Evolutionary conservation across 2,888 invertebrate genomes (phyloP).

Genomic region (Orchesellides sinensis): DNA sequence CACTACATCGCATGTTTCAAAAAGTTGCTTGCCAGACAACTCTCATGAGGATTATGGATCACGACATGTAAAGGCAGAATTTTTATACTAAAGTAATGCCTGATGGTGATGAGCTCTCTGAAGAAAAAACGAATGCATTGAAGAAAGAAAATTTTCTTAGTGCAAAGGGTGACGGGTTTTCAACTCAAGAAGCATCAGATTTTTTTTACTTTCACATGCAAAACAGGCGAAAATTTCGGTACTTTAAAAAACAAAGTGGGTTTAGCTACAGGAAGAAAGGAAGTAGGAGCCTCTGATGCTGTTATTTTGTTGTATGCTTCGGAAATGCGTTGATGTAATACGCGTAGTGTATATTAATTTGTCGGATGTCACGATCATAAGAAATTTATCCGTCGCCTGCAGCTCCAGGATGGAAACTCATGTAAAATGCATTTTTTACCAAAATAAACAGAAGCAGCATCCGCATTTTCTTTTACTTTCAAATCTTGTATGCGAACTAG

Average conservation of each 20-base stretch:
- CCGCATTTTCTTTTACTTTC: too few relatives aligned
- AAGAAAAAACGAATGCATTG: too few relatives aligned
- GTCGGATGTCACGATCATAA: slow-evolving; percentile 42
- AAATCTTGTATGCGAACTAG: too few relatives aligned
- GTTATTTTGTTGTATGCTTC: slow-evolving; percentile 3
- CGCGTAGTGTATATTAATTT: slow-evolving; percentile 42
- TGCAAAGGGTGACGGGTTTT: too few relatives aligned
- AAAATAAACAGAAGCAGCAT: neutral
- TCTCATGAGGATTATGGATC: slow-evolving; percentile 43
- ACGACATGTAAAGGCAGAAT: slow-evolving; percentile 38
- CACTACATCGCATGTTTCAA: neutral
- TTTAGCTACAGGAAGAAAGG: too few relatives aligned
- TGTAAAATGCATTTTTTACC: slow-evolving; percentile 7
- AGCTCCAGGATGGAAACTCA: slow-evolving; percentile 24
- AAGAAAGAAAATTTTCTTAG: too few relatives aligned
- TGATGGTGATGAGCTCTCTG: slow-evolving; percentile 37
- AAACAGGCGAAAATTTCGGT: slow-evolving; percentile 33
- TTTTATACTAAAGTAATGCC: slow-evolving; percentile 28
- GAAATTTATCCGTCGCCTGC: slow-evolving; percentile 29
- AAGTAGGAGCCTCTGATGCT: neutral
- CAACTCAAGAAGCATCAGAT: neutral
- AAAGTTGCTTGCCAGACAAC: too few relatives aligned
- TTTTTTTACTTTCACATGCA: slow-evolving; percentile 39
- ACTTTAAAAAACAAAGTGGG: too few relatives aligned
- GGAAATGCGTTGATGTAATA: too few relatives aligned